Evolutionary conservation across 2,888 invertebrate species (phyloP).

Genomic region (Tanytarsus gracilentus): DNA sequence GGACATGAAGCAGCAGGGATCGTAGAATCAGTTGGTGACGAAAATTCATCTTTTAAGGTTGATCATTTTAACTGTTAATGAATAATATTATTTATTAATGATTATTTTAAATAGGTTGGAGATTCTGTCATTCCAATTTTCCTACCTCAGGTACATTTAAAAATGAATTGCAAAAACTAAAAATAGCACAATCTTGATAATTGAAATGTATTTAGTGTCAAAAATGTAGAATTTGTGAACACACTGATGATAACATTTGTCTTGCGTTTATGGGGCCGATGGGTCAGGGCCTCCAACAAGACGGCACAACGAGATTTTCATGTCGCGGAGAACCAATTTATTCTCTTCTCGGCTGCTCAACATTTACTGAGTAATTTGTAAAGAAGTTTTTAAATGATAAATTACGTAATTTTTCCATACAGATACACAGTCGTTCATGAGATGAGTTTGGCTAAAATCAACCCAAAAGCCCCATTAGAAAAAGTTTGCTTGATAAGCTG

Average conservation of each 20-base stretch:
- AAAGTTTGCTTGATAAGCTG: conserved; percentile 79
- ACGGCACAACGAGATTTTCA: conserved; percentile 14
- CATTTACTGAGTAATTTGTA: conserved; percentile 20
- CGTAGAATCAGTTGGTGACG: conserved; percentile 93
- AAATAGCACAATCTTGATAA: too few relatives aligned
- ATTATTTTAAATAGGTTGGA: too few relatives aligned
- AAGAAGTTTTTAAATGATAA: too few relatives aligned
- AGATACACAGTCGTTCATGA: conserved; percentile 1
- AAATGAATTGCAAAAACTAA: too few relatives aligned
- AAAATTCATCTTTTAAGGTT: too few relatives aligned
- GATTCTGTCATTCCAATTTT: not conserved
- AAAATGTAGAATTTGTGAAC: conserved; percentile 4
- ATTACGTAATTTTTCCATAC: too few relatives aligned
- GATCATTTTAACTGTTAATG: too few relatives aligned
- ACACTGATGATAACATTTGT: not conserved
- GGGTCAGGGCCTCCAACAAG: not conserved
- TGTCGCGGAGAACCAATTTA: conserved; percentile 10
- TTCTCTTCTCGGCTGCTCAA: conserved; percentile 16
- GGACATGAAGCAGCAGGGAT: conserved; percentile 96
- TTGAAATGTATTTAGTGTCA: not conserved
- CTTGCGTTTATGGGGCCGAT: conserved; percentile 1
- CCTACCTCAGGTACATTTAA: not conserved
- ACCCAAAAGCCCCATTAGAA: conserved; percentile 60
- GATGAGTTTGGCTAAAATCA: conserved; percentile 55
- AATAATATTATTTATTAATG: too few relatives aligned